Conservation (phyloP, 92 coral and sea anemone species). For the Parazoanthus darwini region DNA sequence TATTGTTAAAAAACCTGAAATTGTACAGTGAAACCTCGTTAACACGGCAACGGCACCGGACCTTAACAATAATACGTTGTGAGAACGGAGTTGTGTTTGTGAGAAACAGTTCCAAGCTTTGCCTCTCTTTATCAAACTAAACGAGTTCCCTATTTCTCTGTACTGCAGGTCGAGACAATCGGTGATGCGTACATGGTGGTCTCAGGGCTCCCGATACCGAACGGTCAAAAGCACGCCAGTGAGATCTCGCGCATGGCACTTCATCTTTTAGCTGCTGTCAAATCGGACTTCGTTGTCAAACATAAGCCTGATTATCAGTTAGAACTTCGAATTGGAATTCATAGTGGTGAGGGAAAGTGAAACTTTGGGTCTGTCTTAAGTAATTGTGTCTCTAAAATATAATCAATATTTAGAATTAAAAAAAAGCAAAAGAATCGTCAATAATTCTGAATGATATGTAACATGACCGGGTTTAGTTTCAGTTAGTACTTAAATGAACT, state of each 20-base stretch:
- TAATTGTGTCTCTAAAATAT: not conserved
- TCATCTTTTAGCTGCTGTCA: constrained; percentile 8
- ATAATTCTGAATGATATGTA: too few species aligned
- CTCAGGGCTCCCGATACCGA: not conserved
- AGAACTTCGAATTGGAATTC: constrained; percentile 23
- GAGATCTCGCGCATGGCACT: constrained; percentile 15
- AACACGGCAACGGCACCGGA: too few species aligned
- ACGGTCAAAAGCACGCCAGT: constrained; percentile 24
- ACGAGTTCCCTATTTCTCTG: not conserved
- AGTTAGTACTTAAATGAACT: too few species aligned
- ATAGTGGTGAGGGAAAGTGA: not conserved
- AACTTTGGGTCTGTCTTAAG: not conserved
- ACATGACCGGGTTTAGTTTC: too few species aligned
- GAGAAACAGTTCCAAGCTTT: too few species aligned
- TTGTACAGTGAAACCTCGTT: too few species aligned
- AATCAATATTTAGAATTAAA: too few species aligned
- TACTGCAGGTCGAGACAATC: not conserved
- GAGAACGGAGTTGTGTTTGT: too few species aligned
- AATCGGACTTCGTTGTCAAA: constrained; percentile 20
- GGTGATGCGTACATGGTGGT: not conserved
- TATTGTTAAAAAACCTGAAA: too few species aligned
- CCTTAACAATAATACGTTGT: too few species aligned
- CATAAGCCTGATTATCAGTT: constrained; percentile 16
- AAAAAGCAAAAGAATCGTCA: too few species aligned
- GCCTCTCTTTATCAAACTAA: not conserved